These are phyloP conservation scores for Synanthedon formicaeformis DNA, from an alignment of 2,888 invertebrate species.

Conservation along the genomic window DNA sequence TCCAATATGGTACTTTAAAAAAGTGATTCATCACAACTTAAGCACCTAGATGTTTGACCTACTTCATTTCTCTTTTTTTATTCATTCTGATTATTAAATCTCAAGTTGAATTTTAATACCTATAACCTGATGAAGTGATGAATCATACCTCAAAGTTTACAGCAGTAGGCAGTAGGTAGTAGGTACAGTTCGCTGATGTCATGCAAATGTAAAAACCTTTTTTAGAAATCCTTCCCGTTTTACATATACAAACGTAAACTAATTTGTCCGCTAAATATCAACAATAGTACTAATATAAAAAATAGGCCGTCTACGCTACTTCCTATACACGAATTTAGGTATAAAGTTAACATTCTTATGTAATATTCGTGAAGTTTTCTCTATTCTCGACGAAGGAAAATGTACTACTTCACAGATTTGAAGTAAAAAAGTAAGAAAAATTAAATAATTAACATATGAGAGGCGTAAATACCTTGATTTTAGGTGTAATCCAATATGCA, in stretches of 20 bases:
- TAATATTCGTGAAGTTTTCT: slow-evolving; percentile 31
- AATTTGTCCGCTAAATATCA: slow-evolving; percentile 12
- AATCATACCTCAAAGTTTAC: slow-evolving; percentile 52
- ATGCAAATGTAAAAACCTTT: slow-evolving; percentile 22
- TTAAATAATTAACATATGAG: slow-evolving; percentile 40
- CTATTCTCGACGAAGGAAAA: slow-evolving; percentile 11
- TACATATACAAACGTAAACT: no score
- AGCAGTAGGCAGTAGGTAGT: slow-evolving; percentile 25
- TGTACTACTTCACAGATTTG: slow-evolving; percentile 6
- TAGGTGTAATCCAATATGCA: slow-evolving; percentile 69
- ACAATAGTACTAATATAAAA: slow-evolving; percentile 21
- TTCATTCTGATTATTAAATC: background rate
- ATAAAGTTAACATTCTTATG: slow-evolving; percentile 38
- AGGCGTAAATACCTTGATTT: slow-evolving; percentile 64
- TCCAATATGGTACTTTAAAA: no score
- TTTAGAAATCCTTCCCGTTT: no score
- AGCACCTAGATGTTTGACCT: background rate
- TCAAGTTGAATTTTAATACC: no score
- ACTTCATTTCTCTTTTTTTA: background rate
- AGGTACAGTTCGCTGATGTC: slow-evolving; percentile 58
- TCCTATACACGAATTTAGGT: slow-evolving; percentile 3
- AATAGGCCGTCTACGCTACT: slow-evolving; percentile 5
- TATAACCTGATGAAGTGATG: slow-evolving; percentile 16
- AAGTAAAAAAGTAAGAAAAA: slow-evolving; percentile 6
- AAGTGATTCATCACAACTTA: background rate